A percentile compares a stretch with the other conserved stretches of the same genome.
phyloP scores from a whole-genome alignment of 2,113 vertebrate species.

The Erythrocercus mccallii region DNA sequence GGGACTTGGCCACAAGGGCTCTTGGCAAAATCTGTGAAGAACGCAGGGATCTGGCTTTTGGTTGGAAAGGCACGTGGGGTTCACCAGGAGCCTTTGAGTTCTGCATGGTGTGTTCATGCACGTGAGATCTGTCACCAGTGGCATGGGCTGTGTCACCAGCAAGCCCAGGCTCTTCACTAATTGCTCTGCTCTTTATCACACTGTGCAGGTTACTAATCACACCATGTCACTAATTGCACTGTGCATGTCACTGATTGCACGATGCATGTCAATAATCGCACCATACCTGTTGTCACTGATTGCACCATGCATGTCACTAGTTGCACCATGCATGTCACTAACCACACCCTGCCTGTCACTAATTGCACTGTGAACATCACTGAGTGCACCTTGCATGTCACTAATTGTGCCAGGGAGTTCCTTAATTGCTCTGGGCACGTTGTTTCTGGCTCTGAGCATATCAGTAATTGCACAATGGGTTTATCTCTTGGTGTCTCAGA shows the following conservation, averaged over 20 bases:
- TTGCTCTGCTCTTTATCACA: background rate
- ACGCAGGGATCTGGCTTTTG: background rate
- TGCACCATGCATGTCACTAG: background rate
- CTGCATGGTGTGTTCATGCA: background rate
- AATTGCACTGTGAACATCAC: background rate
- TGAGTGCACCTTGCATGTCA: background rate
- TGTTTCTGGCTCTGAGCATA: rapidly evolving
- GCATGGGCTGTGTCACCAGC: background rate
- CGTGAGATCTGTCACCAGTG: background rate
- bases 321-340: background rate
- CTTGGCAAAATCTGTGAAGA: background rate
- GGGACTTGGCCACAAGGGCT: background rate
- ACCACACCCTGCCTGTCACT: background rate
- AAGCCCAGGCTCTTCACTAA: background rate
- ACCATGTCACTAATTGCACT: background rate
- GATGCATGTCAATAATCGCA: background rate
- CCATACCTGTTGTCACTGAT: background rate
- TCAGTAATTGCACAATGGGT: background rate
- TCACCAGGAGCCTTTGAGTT: background rate
- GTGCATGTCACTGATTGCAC: background rate
- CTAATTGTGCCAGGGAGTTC: background rate
- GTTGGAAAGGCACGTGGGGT: background rate
- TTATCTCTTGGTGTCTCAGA: background rate
- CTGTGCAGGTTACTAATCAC: background rate
- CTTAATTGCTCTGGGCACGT: background rate